These are phyloP conservation scores for Porites lutea DNA, from an alignment of 64 coral and sea anemone species.

Conservation along the genomic window DNA sequence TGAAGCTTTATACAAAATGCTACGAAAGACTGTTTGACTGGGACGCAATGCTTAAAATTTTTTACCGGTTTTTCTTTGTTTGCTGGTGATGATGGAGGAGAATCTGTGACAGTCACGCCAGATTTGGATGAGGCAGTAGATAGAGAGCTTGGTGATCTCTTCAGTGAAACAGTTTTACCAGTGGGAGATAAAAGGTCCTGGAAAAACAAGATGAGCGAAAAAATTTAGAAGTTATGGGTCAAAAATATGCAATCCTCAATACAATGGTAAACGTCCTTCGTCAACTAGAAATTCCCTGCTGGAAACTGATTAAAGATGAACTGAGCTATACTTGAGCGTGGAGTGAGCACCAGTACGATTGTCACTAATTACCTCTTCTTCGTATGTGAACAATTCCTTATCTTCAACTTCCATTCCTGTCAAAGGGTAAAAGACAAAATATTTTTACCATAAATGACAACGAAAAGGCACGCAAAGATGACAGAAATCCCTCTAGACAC, in stretches of 20 bases:
- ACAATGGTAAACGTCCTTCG: too few species aligned
- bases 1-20: background rate
- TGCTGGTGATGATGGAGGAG: constrained; percentile 46
- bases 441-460: background rate
- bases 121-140: constrained; percentile 72
- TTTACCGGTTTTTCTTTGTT: constrained; percentile 83
- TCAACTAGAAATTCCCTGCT: too few species aligned
- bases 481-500: too few species aligned
- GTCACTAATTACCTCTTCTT: constrained; percentile 64
- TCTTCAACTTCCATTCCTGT: constrained; percentile 80
- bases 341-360: background rate
- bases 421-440: background rate
- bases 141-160: constrained; percentile 67
- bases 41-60: background rate
- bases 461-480: background rate
- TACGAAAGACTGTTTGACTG: background rate
- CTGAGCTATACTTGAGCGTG: too few species aligned
- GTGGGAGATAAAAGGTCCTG: constrained; percentile 32
- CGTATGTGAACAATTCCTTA: constrained; percentile 59
- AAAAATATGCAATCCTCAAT: background rate
- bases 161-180: constrained; percentile 57
- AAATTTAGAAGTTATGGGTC: background rate
- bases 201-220: background rate
- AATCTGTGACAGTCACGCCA: constrained; percentile 47
- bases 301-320: too few species aligned